These are phyloP conservation scores for Neoaliturus tenellus DNA, from an alignment of 2,888 invertebrate species.

Conservation along the genomic window DNA sequence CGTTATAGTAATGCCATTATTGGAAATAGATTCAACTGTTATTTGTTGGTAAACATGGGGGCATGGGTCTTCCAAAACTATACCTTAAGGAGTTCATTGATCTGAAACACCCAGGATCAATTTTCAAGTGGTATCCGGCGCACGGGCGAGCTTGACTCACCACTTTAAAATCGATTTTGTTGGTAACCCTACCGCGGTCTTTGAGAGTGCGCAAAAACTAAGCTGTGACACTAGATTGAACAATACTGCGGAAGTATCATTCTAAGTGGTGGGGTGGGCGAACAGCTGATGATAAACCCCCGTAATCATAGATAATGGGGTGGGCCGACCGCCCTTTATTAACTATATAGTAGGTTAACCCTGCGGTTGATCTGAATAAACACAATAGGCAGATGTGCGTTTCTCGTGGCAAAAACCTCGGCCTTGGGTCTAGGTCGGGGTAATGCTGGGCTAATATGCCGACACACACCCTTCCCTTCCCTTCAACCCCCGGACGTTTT, in stretches of 20 bases:
- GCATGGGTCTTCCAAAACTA: too few species aligned
- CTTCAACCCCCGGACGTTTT: slow-evolving; percentile 27
- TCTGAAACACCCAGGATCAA: too few species aligned
- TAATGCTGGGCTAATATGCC: slow-evolving; percentile 42
- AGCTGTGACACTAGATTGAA: slow-evolving; percentile 35
- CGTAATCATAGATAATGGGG: slow-evolving; percentile 38
- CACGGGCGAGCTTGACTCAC: not conserved
- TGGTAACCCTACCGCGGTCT: not conserved
- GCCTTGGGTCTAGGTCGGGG: not conserved
- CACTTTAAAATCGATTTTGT: slow-evolving; percentile 25
- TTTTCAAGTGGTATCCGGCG: too few species aligned
- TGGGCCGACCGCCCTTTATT: slow-evolving; percentile 37
- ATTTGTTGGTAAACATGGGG: too few species aligned
- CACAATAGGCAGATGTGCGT: slow-evolving; percentile 44
- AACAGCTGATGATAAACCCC: slow-evolving; percentile 19
- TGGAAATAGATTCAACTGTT: too few species aligned
- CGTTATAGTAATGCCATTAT: too few species aligned
- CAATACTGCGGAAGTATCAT: slow-evolving; percentile 43
- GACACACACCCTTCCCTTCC: slow-evolving; percentile 20
- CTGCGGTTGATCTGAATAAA: slow-evolving; percentile 40
- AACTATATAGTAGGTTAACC: slow-evolving; percentile 44
- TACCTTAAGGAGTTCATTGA: too few species aligned
- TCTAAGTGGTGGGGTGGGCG: slow-evolving; percentile 34
- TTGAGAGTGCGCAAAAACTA: slow-evolving; percentile 10
- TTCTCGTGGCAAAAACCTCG: slow-evolving; percentile 9